Base-by-base conservation (phyloP, 2,888 invertebrate species). In the Antitype chi region DNA sequence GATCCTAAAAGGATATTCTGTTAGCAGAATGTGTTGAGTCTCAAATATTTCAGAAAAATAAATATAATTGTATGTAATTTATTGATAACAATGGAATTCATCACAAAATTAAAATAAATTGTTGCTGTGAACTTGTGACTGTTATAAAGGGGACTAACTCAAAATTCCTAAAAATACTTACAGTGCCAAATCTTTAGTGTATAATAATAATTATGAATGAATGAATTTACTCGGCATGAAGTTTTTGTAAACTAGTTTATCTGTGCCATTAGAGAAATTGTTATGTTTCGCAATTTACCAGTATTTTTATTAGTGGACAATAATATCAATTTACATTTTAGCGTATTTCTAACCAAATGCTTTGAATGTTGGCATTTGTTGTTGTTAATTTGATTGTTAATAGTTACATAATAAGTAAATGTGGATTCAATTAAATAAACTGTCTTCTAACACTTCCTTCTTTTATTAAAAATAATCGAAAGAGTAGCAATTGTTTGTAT, bases 391-490 rank as follows among this genome's bases (percentile, higher is more conserved):
- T 84, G 76, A 82, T 87, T 85, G 85, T 89, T 86, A 77, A 82
- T 84, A 82, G 73, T 87, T 84, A 84, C 78, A 25, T 78, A 62
- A 15, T 88, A 85, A 87, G 88, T 87, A 84, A 78, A 87, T 85
- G 86, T 88, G 88, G 85, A 84, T 88, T 85, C 79, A 86, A 85
- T 88, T 89, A 88, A 87, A 86, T 88, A 89, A 88, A 89, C 80
- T 64, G 57, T 82, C 80, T 76, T 83, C 55, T 76, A 84, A 85
- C 79, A 74, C 0, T 1, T 23, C 0, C 2, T 43, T 32, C 9
- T 68, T 75, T 28, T 38, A 32, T 68, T 57, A 60, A 47, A 38
- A 38, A 38, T 38, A 38, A 38, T 38, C 3, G 38, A 38, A 38
- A 38, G 38, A 38, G 38, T 38, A 38, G 6, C 38, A 38, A 3